Evolutionary conservation across 2,888 invertebrate genomes (phyloP), one percentile per base, ranked within the genome.

Genomic region (Phania funesta): DNA sequence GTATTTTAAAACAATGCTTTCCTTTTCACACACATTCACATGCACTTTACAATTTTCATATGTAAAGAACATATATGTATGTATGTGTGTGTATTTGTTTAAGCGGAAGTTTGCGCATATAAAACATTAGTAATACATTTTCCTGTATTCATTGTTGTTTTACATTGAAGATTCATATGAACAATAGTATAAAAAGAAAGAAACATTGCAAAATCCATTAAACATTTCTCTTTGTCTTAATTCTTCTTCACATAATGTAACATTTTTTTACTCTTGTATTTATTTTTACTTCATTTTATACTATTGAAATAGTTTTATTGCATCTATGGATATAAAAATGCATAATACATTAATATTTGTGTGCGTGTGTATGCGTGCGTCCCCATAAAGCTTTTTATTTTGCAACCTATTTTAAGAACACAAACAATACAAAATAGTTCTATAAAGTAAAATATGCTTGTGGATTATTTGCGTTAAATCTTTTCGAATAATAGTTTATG

Each of bases 141-240:
- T 26, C 35, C 26, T 38, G 22, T 41, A 54, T 44, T 67, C 54
- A 54, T 67, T 67, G 38, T 67, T 50, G 38, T 67, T 50, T 6
- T 44, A 18, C 52, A 76, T 60, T 76, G 26, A 76, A 76, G 50
- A 76, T 68, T 44, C 62, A 44, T 68, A 60, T 24, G 60, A 52
- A 60, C 29, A 68, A 46, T 52, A 76, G 60, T 60, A 68, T 60
- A 52, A 76, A 58, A 68, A 76, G 41, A 68, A 68, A 32, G 48
- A 16, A n/a, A n/a, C n/a, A 52, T 44, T 62, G 68, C 50, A 62
- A 60, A 76, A 76, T 68, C 68, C 76, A 68, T 76, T 76, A 76
- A 68, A 62, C n/a, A 67, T 22, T 76, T 50, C 50, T 52, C 41
- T 60, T 75, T 29, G 48, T 75, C 67, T 67, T 24, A 35, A 35